Evolutionary conservation across 2,113 vertebrate species (phyloP).

Genomic region (Miniopterus natalensis): DNA sequence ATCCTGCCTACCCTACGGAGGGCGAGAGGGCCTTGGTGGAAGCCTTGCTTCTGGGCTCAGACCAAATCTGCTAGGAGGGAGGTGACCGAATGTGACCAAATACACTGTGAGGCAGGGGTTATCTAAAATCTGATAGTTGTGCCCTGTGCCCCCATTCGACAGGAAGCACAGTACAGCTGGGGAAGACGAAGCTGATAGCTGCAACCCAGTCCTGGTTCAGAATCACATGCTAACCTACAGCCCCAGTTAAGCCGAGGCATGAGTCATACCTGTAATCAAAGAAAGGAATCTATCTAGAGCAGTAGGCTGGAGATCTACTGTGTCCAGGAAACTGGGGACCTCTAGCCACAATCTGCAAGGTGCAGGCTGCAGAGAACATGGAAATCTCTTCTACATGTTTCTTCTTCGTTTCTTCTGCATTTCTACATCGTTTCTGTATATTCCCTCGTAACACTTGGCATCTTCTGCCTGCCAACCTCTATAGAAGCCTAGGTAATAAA

Average conservation of each 20-base stretch:
- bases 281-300: slow-evolving; percentile 56
- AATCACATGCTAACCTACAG: slow-evolving; percentile 43
- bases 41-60: background rate
- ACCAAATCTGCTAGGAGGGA: background rate
- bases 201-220: background rate
- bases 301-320: background rate
- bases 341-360: background rate
- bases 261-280: slow-evolving; percentile 70
- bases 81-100: background rate
- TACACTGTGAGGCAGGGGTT: background rate
- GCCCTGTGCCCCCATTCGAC: slow-evolving; percentile 16
- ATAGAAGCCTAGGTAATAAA: background rate
- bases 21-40: background rate
- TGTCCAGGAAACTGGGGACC: background rate
- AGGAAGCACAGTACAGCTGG: slow-evolving; percentile 58
- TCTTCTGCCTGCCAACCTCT: background rate
- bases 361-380: background rate
- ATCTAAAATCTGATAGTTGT: slow-evolving; percentile 32
- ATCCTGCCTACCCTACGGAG: background rate
- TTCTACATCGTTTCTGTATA: background rate
- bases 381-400: background rate
- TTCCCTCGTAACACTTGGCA: background rate
- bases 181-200: slow-evolving; percentile 33
- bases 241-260: background rate
- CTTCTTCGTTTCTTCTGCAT: background rate